These are phyloP conservation scores for Glaucopsyche alexis DNA, from an alignment of 2,888 invertebrate species.

Conservation along the genomic window DNA sequence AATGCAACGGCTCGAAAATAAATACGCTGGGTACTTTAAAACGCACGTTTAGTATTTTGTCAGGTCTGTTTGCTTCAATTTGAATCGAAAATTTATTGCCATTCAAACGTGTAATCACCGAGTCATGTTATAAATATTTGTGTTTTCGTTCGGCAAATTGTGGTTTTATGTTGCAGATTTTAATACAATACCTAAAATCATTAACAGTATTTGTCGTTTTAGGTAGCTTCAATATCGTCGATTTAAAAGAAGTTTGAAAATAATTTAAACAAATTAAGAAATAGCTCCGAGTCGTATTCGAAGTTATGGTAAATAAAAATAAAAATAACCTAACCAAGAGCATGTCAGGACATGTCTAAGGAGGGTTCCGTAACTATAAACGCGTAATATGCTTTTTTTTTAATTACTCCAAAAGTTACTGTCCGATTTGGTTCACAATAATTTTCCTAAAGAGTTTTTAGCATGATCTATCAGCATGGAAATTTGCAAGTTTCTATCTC, in stretches of 20 bases:
- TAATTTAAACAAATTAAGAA: too few relatives aligned
- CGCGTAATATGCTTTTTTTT: too few relatives aligned
- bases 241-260: neutral
- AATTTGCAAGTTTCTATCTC: too few relatives aligned
- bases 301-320: too few relatives aligned
- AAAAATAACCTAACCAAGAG: too few relatives aligned
- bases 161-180: conserved; percentile 13
- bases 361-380: too few relatives aligned
- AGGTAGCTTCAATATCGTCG: neutral
- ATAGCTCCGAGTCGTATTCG: too few relatives aligned
- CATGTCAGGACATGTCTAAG: too few relatives aligned
- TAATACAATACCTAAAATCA: neutral
- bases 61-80: conserved; percentile 17
- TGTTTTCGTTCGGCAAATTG: conserved; percentile 7
- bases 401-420: too few relatives aligned
- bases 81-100: conserved; percentile 5
- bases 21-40: conserved; percentile 7
- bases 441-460: too few relatives aligned
- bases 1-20: conserved; percentile 22
- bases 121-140: conserved; percentile 18
- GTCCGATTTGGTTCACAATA: too few relatives aligned
- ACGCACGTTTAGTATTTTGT: conserved; percentile 28
- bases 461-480: too few relatives aligned
- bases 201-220: neutral
- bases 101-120: conserved; percentile 19